phyloP scores from a whole-genome alignment of 2,888 invertebrate species.

The Amphipyra tragopoginis region DNA sequence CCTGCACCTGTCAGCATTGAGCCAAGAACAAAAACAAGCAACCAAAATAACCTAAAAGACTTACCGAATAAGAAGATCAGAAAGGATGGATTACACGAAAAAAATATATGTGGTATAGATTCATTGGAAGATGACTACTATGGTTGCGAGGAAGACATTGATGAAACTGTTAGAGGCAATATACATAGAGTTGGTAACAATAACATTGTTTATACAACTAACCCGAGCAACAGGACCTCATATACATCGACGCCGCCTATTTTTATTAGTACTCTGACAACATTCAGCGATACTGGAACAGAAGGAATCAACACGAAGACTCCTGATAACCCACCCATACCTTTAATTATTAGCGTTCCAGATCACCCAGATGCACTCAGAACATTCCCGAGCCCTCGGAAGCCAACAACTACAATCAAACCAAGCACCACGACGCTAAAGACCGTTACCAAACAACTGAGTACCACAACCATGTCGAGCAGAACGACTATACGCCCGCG shows the following conservation, averaged over 20 bases:
- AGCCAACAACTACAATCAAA: neutral
- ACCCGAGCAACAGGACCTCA: too few species aligned
- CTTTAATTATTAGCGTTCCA: too few species aligned
- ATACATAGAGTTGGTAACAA: neutral
- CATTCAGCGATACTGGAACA: too few species aligned
- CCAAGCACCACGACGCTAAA: neutral
- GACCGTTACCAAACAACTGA: neutral
- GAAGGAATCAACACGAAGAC: too few species aligned
- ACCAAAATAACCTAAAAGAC: neutral
- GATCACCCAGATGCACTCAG: too few species aligned
- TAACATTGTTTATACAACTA: too few species aligned
- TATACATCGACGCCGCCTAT: too few species aligned
- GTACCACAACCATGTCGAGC: neutral
- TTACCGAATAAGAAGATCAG: constrained; percentile 7
- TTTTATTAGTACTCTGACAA: too few species aligned
- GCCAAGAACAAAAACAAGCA: neutral
- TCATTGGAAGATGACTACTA: constrained; percentile 60
- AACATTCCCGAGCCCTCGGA: too few species aligned
- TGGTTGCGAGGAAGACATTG: constrained; percentile 42
- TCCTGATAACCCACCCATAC: too few species aligned
- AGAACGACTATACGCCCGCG: neutral
- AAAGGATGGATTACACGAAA: constrained; percentile 12
- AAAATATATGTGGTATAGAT: constrained; percentile 53
- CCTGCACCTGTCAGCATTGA: neutral
- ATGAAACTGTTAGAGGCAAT: neutral